Evolutionary conservation across 30 jellyfish, hydroid and myxozoan species (phyloP), one percentile per base, ranked within the genome.

Genomic region (Pelagia noctiluca): DNA sequence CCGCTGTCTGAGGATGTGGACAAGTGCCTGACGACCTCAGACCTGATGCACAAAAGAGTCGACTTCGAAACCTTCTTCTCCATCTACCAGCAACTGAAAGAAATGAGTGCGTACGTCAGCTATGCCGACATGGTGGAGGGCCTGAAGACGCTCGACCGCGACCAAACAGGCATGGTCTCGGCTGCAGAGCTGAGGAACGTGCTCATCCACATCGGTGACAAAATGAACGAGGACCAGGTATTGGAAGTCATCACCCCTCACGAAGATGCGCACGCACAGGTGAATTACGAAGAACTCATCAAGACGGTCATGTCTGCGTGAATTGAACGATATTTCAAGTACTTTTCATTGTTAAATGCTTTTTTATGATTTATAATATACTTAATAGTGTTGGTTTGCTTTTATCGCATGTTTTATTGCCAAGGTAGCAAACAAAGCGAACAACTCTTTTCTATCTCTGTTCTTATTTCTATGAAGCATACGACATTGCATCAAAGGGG

Each of bases 51-150:
- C 63, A 82, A 89, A 30, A 96, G 99, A 19, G 91, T 93, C 36
- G 99, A 87, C 23, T 81, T 93, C 36, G 99, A 93, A 75, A 83
- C 96, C 23, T 93, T 93, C 74, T 83, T 81, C 78, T 81, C 90
- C 13, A 88, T 93, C 42, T 88, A 86, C 79, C 95, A 88, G 42
- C 99, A 93, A 62, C 36, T 93, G 33, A 64, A 89, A 24, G 76
- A 60, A 62, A 62, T 71, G 5, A 86, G 96, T 23, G 93, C 95
- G 12, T 50, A 82, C 8, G 99, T 92, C 0, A 61, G 92, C 60
- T 85, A 70, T 47, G 97, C 88, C 37, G 99, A 93, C 73, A 82
- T 93, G 99, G 95, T 82, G 4, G 97, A 93, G 62, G 99, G 94
- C 1, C 74, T 93, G 65, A 88, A 83, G 35, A 93, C 99, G 26